Conservation (phyloP, 1,140 invertebrate genomes). For the Papilio helenus region DNA sequence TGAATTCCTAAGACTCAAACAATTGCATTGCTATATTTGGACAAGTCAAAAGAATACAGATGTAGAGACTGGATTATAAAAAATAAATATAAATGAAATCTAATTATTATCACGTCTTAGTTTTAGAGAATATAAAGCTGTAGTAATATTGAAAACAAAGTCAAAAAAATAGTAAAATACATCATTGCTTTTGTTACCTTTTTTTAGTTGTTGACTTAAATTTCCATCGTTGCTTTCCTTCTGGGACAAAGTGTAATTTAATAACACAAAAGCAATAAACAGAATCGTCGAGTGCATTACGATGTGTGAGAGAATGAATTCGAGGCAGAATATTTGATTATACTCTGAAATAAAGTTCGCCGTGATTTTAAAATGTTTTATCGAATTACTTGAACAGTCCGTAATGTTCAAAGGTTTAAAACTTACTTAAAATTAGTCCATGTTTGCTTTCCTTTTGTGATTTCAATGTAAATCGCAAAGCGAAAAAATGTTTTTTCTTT, state of each 20-base stretch:
- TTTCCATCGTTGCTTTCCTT: constrained; percentile 21
- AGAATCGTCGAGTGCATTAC: constrained; percentile 23
- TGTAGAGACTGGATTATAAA: too few relatives aligned
- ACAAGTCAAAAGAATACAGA: too few relatives aligned
- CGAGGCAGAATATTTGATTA: constrained; percentile 10
- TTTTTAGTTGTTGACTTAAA: constrained; percentile 19
- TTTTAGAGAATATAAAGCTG: too few relatives aligned
- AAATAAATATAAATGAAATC: too few relatives aligned
- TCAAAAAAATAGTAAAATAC: constrained; percentile 42
- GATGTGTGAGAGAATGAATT: constrained; percentile 9
- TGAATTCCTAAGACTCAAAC: too few relatives aligned
- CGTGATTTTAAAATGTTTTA: constrained; percentile 1
- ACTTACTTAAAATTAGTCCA: background rate
- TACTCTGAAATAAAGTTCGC: constrained; percentile 13
- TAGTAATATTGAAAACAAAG: background rate
- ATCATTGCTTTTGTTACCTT: background rate
- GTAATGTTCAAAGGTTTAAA: background rate
- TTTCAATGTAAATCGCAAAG: background rate
- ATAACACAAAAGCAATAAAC: constrained; percentile 30
- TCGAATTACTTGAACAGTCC: background rate
- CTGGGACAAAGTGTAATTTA: constrained; percentile 32
- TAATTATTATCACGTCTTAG: too few relatives aligned
- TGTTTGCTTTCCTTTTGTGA: background rate
- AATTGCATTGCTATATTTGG: too few relatives aligned
- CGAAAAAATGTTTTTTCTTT: background rate